Evolutionary conservation across 2,113 vertebrate species (phyloP), one percentile per base, ranked within the genome.

Genomic region (Tenebrosternarchus preto): DNA sequence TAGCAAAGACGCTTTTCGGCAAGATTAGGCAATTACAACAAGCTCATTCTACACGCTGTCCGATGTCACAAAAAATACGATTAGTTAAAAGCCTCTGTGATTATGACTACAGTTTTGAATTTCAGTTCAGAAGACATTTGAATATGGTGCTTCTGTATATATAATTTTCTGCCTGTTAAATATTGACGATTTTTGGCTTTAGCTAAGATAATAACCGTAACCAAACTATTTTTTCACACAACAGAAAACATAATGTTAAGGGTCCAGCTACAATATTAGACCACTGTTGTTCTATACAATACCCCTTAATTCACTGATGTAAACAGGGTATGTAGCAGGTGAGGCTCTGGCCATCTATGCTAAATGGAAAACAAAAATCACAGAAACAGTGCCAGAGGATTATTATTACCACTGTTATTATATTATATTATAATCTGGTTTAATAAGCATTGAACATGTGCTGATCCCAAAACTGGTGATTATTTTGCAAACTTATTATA

Each of bases 11-110:
- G 25, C 55, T 63, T 19, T 71, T 68, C 20, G 55, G 69, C 43
- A 66, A 25, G 24, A 61, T 78, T 68, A 69, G 70, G 29, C 61
- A 64, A 84, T 71, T 68, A 78, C 19, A 27, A 22, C 16, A 29
- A 1, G 29, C 61, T 73, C 31, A 29, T 64, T 31, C 46, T 70
- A 33, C 59, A 31, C 53, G 73, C 69, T 29, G 50, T 29, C 43
- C 19, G 33, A 76, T 43, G 64, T 33, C 25, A 57, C 39, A 50
- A 61, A 36, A 76, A 75, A 31, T 24, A 39, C 57, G 11, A 57
- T 71, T 67, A 72, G 31, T 20, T 69, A 29, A 73, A 70, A 20
- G 61, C 31, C 27, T 82, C 60, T 36, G 20, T 67, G 33, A 39
- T 80, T 29, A 78, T 12, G 55, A 60, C 17, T 59, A n/a, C 20